Conservation (phyloP, 2,888 invertebrate genomes). For the Cylindroiulus punctatus region DNA sequence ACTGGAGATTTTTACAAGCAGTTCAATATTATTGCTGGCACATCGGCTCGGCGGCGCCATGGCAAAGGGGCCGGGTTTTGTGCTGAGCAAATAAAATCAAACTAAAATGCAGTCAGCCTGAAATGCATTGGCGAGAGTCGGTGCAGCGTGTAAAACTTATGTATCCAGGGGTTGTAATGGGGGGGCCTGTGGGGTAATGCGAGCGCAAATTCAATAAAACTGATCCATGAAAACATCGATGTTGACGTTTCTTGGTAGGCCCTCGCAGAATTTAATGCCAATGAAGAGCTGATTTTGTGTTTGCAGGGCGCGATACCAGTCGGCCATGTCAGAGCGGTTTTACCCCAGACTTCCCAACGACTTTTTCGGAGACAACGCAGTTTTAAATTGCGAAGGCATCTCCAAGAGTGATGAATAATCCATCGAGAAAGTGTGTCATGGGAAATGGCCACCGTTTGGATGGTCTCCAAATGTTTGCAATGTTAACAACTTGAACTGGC, state of each 20-base stretch:
- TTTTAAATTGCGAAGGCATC: background rate
- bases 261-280: background rate
- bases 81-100: constrained; percentile 17
- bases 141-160: constrained; percentile 42
- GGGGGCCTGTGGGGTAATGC: background rate
- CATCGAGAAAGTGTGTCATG: constrained; percentile 5
- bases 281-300: background rate
- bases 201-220: constrained; percentile 25
- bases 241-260: background rate
- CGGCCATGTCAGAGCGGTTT: constrained; percentile 1
- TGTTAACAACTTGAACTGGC: constrained; percentile 34
- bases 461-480: background rate
- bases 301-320: background rate
- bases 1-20: background rate
- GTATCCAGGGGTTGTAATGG: constrained; percentile 15
- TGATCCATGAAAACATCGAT: constrained; percentile 20
- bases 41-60: background rate
- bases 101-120: constrained; percentile 33
- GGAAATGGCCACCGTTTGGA: constrained; percentile 22
- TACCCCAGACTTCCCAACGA: background rate
- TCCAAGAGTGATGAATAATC: background rate
- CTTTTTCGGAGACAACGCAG: background rate
- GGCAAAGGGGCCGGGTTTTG: background rate
- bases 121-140: constrained; percentile 13
- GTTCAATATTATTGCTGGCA: constrained; percentile 12